Percentiles rank a stretch among this genome's conserved stretches.
phyloP scores from a whole-genome alignment of 2,888 invertebrate genomes.

The Stenolophus ochropezus region DNA sequence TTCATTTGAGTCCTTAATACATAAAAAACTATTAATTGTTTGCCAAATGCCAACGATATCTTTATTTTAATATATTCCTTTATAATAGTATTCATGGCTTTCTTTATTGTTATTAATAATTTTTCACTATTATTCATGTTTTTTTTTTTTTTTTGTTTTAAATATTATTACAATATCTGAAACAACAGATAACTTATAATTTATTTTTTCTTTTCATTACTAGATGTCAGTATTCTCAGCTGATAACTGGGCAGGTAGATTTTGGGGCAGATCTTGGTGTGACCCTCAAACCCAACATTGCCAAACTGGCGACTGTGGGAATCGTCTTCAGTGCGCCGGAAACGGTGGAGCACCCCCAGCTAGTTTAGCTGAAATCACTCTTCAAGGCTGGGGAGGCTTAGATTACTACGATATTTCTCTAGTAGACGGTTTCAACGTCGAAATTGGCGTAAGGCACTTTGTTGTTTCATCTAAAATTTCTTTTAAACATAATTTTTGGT shows the following conservation, averaged over 20 bases:
- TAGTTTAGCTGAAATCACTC: conserved; percentile 71
- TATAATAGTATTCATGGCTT: too few relatives aligned
- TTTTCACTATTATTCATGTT: too few relatives aligned
- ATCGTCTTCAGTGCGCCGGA: conserved; percentile 69
- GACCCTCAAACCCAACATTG: conserved; percentile 65
- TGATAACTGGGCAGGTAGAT: conserved; percentile 67
- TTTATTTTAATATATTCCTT: too few relatives aligned
- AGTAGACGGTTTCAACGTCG: conserved; percentile 73
- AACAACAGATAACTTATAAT: neutral
- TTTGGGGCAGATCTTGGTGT: conserved; percentile 70
- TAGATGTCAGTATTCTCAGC: conserved; percentile 42
- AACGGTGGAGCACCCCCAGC: conserved; percentile 71
- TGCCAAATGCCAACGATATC: too few relatives aligned
- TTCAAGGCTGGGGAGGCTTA: conserved; percentile 67
- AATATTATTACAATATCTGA: too few relatives aligned
- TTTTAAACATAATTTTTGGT: neutral
- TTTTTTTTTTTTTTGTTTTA: too few relatives aligned
- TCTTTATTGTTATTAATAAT: too few relatives aligned
- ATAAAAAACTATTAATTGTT: too few relatives aligned
- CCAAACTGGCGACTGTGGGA: conserved; percentile 69
- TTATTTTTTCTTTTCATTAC: neutral
- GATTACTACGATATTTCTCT: conserved; percentile 73
- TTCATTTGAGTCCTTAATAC: too few relatives aligned
- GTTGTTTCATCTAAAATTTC: neutral
- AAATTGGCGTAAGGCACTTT: conserved; percentile 66